A percentile compares a stretch with the other conserved stretches of the same genome.
phyloP scores from a whole-genome alignment of 2,888 invertebrate genomes.

The Halictus quadricinctus region DNA sequence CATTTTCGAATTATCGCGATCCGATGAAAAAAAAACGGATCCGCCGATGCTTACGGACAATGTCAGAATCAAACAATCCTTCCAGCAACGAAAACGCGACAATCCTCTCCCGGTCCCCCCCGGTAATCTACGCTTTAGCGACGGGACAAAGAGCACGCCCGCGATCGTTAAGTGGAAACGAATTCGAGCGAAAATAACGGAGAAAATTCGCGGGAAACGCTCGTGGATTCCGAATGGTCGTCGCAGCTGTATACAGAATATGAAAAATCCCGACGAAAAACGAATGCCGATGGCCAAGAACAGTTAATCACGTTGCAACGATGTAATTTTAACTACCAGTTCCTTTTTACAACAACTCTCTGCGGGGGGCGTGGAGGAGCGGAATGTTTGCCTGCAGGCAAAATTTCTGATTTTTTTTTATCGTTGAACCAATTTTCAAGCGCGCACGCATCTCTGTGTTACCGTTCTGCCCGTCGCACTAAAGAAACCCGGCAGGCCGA shows the following conservation, averaged over 20 bases:
- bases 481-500: not conserved
- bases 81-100: not conserved
- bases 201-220: constrained; percentile 9
- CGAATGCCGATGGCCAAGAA: not conserved
- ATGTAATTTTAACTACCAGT: not conserved
- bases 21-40: not conserved
- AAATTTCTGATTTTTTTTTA: not conserved
- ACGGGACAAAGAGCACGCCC: not conserved
- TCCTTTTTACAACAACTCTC: not conserved
- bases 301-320: not conserved
- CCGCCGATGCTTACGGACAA: not conserved
- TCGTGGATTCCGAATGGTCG: not conserved
- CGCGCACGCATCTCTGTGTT: not conserved
- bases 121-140: constrained; percentile 11
- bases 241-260: not conserved
- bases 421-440: not conserved
- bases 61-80: not conserved
- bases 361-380: not conserved
- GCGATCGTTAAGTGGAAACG: constrained; percentile 12
- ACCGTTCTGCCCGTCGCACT: not conserved
- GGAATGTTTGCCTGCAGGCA: not conserved
- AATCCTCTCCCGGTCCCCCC: not conserved
- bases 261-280: constrained; percentile 1
- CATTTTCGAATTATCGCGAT: not conserved
- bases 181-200: constrained; percentile 16